Evolutionary conservation across 2,888 invertebrate genomes (phyloP), one percentile per base, ranked within the genome.

Genomic region (Cantharis lateralis): DNA sequence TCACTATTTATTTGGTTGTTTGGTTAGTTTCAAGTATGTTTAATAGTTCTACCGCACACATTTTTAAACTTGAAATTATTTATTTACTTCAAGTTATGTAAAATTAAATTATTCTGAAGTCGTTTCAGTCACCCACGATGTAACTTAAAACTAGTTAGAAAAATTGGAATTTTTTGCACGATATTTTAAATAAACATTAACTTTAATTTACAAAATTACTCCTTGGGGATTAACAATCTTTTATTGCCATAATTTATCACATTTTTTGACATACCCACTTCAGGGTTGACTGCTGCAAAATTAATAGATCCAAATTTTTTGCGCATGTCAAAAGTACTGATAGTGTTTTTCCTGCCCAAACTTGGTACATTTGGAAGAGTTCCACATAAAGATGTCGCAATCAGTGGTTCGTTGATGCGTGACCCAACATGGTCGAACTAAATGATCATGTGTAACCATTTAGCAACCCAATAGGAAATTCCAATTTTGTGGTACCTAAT

Each of bases 11-110:
- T 77, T 75, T 82, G 82, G 80, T 74, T 78, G 72, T 78, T 77
- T 81, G 81, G 76, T 72, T 64, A 69, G 74, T 69, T 77, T 76
- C 78, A 75, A 82, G 79, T 82, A 82, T 83, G 82, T 82, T 84
- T 84, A 84, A 84, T 82, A 83, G 82, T 81, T 82, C 78, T 84
- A 84, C 84, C 84, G 83, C 84, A 85, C 84, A 84, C 84, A 82
- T 84, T 83, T 83, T 81, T 80, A 81, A 78, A 79, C 82, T 82
- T 82, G 81, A 80, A 82, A 83, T 85, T 84, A 84, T 85, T 84
- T 83, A 82, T 84, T 85, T 84, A 82, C 82, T 78, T 82, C 79
- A 82, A 84, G 83, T 84, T 85, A 85, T 84, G 82, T 79, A 83
- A 83, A 82, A 84, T 84, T 84, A 83, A 83, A 84, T 83, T 84